Percentiles rank a stretch among this genome's conserved stretches.
These are phyloP conservation scores for Crotophaga sulcirostris DNA, from an alignment of 2,113 vertebrate species.

Conservation along the genomic window DNA sequence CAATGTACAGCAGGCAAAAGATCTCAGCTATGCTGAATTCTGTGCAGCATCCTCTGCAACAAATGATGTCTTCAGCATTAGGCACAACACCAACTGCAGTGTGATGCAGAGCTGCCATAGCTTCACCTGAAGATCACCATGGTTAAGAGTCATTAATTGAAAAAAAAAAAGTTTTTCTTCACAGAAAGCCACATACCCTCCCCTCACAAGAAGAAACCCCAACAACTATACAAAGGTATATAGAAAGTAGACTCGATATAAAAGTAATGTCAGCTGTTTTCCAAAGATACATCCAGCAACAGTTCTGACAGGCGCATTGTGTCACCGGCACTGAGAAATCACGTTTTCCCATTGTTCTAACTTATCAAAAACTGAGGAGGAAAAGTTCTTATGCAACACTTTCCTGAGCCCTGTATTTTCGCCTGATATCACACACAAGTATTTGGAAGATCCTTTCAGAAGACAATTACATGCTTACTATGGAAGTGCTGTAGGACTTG, in stretches of 20 bases:
- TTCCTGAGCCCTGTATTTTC: neutral
- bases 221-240: neutral
- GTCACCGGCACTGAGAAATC: fast-evolving
- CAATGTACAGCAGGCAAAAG: fast-evolving
- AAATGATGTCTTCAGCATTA: neutral
- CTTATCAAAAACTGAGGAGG: neutral
- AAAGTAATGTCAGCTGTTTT: neutral
- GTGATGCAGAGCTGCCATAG: neutral
- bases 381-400: neutral
- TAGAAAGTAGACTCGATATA: neutral
- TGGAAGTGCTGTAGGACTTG: too few species aligned
- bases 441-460: neutral
- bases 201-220: neutral
- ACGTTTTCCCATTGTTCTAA: neutral
- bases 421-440: neutral
- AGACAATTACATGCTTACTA: neutral
- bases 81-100: too few species aligned
- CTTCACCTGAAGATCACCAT: neutral
- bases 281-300: neutral
- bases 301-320: neutral
- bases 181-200: neutral
- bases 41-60: neutral
- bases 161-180: neutral
- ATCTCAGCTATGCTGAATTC: neutral
- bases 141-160: neutral